Evolutionary conservation across 1,140 invertebrate genomes (phyloP).

Genomic region (Belonocnema kinseyi): DNA sequence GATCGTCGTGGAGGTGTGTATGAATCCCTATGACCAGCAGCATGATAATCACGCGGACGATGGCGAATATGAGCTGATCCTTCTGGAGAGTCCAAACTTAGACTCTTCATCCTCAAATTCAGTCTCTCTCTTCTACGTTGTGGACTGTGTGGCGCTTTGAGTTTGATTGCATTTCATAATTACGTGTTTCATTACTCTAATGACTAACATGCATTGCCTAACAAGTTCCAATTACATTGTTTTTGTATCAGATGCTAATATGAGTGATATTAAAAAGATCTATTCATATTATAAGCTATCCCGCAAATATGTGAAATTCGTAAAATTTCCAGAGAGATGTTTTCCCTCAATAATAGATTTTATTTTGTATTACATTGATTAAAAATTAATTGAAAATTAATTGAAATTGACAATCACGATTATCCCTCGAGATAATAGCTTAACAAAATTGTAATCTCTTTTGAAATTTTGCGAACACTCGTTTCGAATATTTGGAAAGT

Average conservation of each 20-base stretch:
- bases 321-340: neutral
- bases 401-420: no score
- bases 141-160: constrained; percentile 95
- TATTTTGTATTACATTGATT: no score
- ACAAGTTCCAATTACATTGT: constrained; percentile 28
- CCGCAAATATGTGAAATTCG: neutral
- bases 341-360: neutral
- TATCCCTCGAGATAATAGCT: no score
- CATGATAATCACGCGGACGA: constrained; percentile 77
- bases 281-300: neutral
- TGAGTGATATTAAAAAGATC: neutral
- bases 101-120: constrained; percentile 97
- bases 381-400: no score
- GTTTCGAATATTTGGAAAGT: neutral
- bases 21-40: constrained; percentile 73
- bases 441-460: neutral
- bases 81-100: constrained; percentile 96
- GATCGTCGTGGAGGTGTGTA: constrained; percentile 73
- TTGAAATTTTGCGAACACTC: constrained; percentile 4
- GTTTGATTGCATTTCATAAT: constrained; percentile 62
- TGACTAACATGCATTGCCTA: constrained; percentile 39
- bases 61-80: constrained; percentile 90
- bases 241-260: constrained; percentile 10
- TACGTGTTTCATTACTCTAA: constrained; percentile 53
- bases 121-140: constrained; percentile 90